A percentile compares a stretch with the other conserved stretches of the same genome.
Evolutionary conservation across 2,888 invertebrate species (phyloP).

Genomic region (Stenodema calcarata): DNA sequence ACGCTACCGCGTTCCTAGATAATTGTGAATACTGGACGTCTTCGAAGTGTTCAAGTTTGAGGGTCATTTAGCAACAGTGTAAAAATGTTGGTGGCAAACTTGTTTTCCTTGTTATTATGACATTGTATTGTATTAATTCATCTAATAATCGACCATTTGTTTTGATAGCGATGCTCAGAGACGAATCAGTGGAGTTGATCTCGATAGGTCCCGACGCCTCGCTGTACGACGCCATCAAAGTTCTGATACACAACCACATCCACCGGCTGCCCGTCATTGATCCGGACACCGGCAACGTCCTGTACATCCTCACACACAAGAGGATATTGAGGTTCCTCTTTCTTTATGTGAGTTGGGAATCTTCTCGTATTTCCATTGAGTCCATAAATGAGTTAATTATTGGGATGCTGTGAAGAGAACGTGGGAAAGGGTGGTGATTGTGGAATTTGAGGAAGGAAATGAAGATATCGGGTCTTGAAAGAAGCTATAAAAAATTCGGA

Average conservation of each 20-base stretch:
- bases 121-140: neutral
- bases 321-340: conserved; percentile 96
- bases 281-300: conserved; percentile 91
- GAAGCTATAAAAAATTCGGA: too few relatives aligned
- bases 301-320: conserved; percentile 98
- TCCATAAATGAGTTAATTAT: too few relatives aligned
- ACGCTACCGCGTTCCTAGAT: too few relatives aligned
- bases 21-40: too few relatives aligned
- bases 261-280: conserved; percentile 98
- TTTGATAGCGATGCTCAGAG: conserved; percentile 79
- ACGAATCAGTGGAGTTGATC: conserved; percentile 84
- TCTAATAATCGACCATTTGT: neutral
- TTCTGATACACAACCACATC: conserved; percentile 90
- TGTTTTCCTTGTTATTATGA: too few relatives aligned
- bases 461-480: too few relatives aligned
- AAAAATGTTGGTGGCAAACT: too few relatives aligned
- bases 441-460: too few relatives aligned
- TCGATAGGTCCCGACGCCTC: conserved; percentile 92
- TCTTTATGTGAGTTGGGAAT: conserved; percentile 83
- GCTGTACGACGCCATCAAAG: conserved; percentile 90
- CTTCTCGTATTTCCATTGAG: neutral
- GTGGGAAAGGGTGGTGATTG: too few relatives aligned
- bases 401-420: too few relatives aligned
- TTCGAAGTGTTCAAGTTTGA: too few relatives aligned
- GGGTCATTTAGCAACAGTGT: too few relatives aligned